Conservation (phyloP, 2,113 vertebrate genomes). For the Sinocyclocheilus rhinocerous region DNA sequence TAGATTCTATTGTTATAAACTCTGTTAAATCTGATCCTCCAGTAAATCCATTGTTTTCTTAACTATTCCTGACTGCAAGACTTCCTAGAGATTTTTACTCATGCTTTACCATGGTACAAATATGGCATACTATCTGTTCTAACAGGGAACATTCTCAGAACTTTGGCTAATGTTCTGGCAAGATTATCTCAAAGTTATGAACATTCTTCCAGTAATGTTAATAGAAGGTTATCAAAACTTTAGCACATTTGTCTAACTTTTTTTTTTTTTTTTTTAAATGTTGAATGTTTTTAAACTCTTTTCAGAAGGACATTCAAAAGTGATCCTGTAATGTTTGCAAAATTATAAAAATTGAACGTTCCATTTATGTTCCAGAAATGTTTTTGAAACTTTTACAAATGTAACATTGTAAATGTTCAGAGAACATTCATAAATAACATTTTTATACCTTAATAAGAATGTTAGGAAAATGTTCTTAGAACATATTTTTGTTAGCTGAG, state of each 20-base stretch:
- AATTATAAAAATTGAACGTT: too few species aligned
- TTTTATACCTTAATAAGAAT: too few species aligned
- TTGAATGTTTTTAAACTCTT: too few species aligned
- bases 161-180: neutral
- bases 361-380: too few species aligned
- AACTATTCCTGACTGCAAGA: conserved; percentile 44
- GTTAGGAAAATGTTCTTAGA: too few species aligned
- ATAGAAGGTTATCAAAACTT: neutral
- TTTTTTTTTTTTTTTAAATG: too few species aligned
- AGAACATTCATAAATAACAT: neutral
- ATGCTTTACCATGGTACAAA: neutral
- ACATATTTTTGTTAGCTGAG: too few species aligned
- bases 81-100: neutral
- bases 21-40: conserved; percentile 23
- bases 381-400: too few species aligned
- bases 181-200: neutral
- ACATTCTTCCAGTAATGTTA: neutral
- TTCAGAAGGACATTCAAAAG: too few species aligned
- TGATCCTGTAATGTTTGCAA: too few species aligned
- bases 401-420: neutral
- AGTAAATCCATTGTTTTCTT: conserved; percentile 16
- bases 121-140: neutral
- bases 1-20: conserved; percentile 20
- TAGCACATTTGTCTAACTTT: too few species aligned
- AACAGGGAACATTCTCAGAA: neutral